phyloP scores from a whole-genome alignment of 2,113 vertebrate genomes.

The Bambusicola thoracicus region DNA sequence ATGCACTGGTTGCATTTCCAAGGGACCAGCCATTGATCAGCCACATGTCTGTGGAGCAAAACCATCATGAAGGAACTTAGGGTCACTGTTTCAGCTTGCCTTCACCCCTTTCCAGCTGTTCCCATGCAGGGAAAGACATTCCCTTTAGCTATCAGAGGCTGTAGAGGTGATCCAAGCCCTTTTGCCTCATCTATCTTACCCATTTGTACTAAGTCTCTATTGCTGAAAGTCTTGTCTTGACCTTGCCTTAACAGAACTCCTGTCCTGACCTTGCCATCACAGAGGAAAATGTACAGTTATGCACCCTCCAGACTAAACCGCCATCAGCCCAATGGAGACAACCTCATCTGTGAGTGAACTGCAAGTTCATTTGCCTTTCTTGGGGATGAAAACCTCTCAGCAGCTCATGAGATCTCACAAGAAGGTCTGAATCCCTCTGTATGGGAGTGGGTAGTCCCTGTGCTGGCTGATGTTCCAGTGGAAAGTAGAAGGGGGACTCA shows the following conservation, averaged over 20 bases:
- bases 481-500: not conserved
- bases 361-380: not conserved
- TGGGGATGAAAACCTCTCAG: not conserved
- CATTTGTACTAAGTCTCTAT: not conserved
- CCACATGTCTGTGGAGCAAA: not conserved
- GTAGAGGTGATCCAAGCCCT: not conserved
- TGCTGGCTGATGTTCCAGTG: fast-evolving
- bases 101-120: not conserved
- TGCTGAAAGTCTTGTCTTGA: not conserved
- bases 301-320: not conserved
- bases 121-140: not conserved
- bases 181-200: not conserved
- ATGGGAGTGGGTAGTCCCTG: not conserved
- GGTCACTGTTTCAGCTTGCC: not conserved
- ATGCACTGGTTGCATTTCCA: not conserved
- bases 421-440: not conserved
- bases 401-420: not conserved
- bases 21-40: not conserved
- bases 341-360: not conserved
- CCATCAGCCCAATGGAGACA: not conserved
- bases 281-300: not conserved
- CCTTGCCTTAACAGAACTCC: not conserved
- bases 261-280: not conserved
- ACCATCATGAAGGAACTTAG: not conserved
- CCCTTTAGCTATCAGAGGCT: not conserved